Evolutionary conservation across 2,888 invertebrate species (phyloP).

Genomic region (Isoperla grammatica): DNA sequence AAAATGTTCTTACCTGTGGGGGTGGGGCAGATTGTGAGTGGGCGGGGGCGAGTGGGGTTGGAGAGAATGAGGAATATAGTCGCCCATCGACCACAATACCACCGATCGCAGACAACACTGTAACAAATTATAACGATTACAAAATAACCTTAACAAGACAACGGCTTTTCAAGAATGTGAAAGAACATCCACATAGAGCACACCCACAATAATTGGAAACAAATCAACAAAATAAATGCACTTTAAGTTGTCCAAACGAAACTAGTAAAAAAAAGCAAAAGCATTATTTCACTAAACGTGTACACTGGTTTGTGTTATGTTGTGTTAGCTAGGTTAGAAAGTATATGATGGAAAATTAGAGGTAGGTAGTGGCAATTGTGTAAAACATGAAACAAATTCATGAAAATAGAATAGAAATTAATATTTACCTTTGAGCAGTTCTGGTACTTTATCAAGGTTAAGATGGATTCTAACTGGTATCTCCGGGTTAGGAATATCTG

Average conservation of each 20-base stretch:
- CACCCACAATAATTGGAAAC: too few species aligned
- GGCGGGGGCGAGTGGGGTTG: slow-evolving; percentile 35
- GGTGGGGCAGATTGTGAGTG: slow-evolving; percentile 18
- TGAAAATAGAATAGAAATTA: too few species aligned
- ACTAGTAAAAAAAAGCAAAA: too few species aligned
- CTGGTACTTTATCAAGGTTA: slow-evolving; percentile 73
- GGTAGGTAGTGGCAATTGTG: too few species aligned
- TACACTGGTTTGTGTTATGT: too few species aligned
- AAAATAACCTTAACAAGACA: background rate
- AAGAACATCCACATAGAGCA: background rate
- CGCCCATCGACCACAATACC: slow-evolving; percentile 80
- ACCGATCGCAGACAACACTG: slow-evolving; percentile 71
- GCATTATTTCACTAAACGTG: too few species aligned
- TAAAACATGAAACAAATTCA: too few species aligned
- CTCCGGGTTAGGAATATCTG: slow-evolving; percentile 85
- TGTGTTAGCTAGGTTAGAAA: too few species aligned
- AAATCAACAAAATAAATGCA: too few species aligned
- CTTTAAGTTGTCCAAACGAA: too few species aligned
- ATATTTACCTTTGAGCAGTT: slow-evolving; percentile 63
- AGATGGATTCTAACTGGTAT: slow-evolving; percentile 79
- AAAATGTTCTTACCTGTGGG: slow-evolving; percentile 33
- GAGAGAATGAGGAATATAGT: slow-evolving; percentile 47
- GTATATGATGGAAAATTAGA: too few species aligned
- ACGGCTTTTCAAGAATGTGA: slow-evolving; percentile 13
- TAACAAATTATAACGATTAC: slow-evolving; percentile 29